phyloP scores from a whole-genome alignment of 2,797 vertebrate species.

The Oryzias sinensis region DNA sequence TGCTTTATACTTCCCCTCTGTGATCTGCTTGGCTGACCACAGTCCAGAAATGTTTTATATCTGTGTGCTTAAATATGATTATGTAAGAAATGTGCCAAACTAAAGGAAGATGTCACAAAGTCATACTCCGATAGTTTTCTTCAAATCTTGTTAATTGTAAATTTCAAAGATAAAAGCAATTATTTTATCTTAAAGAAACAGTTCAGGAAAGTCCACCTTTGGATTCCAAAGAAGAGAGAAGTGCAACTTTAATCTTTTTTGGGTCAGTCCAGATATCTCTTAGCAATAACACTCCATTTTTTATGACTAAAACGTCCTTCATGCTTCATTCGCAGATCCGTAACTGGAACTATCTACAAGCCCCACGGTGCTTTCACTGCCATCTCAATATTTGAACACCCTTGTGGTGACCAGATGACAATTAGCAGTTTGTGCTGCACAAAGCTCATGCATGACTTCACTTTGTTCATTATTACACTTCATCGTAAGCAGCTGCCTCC shows the following conservation, averaged over 20 bases:
- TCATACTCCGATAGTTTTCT: too few species aligned
- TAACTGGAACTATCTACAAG: constrained; percentile 40
- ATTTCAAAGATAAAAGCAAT: too few species aligned
- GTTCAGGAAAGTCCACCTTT: too few species aligned
- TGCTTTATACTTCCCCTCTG: too few species aligned
- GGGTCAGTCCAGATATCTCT: constrained; percentile 15
- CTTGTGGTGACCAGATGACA: constrained; percentile 29
- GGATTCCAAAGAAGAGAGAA: too few species aligned
- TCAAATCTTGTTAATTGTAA: too few species aligned
- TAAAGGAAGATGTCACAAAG: too few species aligned
- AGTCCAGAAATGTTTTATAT: too few species aligned
- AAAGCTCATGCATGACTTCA: constrained; percentile 33
- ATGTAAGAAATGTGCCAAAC: too few species aligned
- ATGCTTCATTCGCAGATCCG: constrained; percentile 40
- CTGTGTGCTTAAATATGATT: too few species aligned
- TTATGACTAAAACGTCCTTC: constrained; percentile 23
- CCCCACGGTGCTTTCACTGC: constrained; percentile 25
- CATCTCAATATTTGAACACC: constrained; percentile 36
- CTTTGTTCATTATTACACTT: constrained; percentile 19
- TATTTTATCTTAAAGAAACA: too few species aligned
- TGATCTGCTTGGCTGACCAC: too few species aligned
- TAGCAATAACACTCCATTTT: constrained; percentile 24
- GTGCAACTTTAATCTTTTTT: background rate
- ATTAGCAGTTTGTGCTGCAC: constrained; percentile 31
- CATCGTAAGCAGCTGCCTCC: constrained; percentile 9